These are phyloP conservation scores for Chrysocyon brachyurus DNA, from an alignment of 2,797 vertebrate species.

Conservation along the genomic window DNA sequence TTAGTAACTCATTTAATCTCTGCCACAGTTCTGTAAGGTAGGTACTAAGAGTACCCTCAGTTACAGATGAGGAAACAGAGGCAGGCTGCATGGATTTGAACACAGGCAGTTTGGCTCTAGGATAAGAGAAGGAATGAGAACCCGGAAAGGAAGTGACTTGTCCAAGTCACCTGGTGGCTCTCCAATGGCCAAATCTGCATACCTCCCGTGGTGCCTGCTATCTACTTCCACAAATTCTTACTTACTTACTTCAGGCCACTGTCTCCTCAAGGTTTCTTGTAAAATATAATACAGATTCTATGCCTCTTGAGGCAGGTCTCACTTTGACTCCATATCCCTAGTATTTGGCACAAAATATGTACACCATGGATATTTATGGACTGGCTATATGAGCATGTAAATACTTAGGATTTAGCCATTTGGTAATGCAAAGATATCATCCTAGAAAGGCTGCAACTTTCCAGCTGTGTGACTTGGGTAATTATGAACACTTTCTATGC, in stretches of 20 bases:
- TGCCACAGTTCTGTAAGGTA: background rate
- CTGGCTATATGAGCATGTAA: background rate
- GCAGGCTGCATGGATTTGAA: background rate
- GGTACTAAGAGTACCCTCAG: too few species aligned
- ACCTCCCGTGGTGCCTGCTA: background rate
- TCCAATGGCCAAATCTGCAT: background rate
- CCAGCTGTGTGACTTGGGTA: background rate
- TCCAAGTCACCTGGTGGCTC: background rate
- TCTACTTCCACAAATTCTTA: background rate
- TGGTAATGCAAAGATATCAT: background rate
- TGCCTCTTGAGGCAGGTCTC: background rate
- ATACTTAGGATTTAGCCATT: background rate
- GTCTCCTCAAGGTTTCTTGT: background rate
- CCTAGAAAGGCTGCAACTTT: background rate
- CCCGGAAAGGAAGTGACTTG: background rate
- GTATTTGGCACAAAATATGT: background rate
- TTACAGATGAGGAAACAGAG: background rate
- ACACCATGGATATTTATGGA: background rate
- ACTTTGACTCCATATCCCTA: background rate
- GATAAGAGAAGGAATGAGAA: background rate
- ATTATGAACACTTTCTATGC: background rate
- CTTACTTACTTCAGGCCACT: background rate
- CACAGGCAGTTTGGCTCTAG: background rate
- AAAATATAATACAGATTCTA: background rate
- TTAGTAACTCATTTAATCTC: background rate